These are phyloP conservation scores for Uromys caudimaculatus DNA, from an alignment of 2,797 vertebrate genomes.

Conservation along the genomic window DNA sequence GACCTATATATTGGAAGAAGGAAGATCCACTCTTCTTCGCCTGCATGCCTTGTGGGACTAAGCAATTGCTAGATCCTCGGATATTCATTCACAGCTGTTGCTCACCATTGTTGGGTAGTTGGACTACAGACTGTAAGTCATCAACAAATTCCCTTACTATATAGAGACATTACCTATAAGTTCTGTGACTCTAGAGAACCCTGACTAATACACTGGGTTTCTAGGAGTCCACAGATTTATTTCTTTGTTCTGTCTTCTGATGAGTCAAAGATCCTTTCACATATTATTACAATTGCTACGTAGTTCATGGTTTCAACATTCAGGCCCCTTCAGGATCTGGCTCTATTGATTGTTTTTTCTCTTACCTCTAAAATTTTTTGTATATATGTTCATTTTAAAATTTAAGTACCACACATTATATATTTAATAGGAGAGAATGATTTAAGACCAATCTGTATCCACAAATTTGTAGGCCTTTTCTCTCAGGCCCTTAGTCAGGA, in stretches of 20 bases:
- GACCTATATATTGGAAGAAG: too few species aligned
- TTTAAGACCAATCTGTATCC: not conserved
- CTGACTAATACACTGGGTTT: too few species aligned
- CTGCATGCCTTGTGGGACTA: too few species aligned
- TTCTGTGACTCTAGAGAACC: too few species aligned
- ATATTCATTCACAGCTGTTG: too few species aligned
- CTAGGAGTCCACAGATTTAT: not conserved
- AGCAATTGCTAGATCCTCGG: too few species aligned
- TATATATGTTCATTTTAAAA: not conserved
- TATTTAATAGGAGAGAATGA: not conserved
- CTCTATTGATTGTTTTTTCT: not conserved
- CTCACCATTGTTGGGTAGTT: too few species aligned
- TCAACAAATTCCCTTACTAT: too few species aligned
- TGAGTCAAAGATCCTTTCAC: not conserved
- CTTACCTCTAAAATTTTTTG: not conserved
- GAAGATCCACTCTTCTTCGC: too few species aligned
- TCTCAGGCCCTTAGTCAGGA: not conserved
- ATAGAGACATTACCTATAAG: too few species aligned
- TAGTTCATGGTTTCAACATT: not conserved
- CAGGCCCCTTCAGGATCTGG: not conserved
- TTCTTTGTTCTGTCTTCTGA: not conserved
- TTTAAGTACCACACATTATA: not conserved
- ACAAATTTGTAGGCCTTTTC: not conserved
- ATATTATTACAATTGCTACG: constrained; percentile 15
- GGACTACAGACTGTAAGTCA: too few species aligned